Conservation (phyloP, 2,888 invertebrate species). For the Lithophane leautieri region DNA sequence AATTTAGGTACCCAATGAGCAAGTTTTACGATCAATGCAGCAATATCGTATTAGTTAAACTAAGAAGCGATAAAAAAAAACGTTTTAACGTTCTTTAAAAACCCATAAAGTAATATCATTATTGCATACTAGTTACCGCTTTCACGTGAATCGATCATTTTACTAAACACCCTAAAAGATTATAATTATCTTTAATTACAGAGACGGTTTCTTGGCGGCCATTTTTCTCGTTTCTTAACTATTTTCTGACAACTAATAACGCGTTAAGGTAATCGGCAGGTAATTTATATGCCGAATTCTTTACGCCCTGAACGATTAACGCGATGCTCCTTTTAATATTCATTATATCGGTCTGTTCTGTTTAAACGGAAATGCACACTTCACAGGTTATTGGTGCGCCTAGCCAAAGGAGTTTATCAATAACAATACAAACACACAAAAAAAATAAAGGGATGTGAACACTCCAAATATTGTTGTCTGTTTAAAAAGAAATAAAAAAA, state of each 20-base stretch:
- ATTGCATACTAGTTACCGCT: constrained; percentile 73
- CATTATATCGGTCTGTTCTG: constrained; percentile 55
- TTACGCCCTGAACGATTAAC: constrained; percentile 84
- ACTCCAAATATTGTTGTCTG: constrained; percentile 66
- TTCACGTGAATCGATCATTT: constrained; percentile 77
- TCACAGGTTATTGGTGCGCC: constrained; percentile 83
- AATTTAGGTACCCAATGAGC: constrained; percentile 72
- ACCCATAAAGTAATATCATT: constrained; percentile 77
- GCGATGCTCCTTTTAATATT: constrained; percentile 77
- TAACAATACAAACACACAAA: constrained; percentile 74
- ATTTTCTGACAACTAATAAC: constrained; percentile 81
- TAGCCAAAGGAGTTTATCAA: constrained; percentile 78
- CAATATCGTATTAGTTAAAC: constrained; percentile 77
- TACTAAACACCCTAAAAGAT: constrained; percentile 75
- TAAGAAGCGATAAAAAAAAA: constrained; percentile 79
- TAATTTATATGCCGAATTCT: constrained; percentile 86
- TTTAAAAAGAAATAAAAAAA: constrained; percentile 41
- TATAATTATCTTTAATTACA: constrained; percentile 77
- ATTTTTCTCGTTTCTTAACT: constrained; percentile 76
- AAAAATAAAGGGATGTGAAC: constrained; percentile 67
- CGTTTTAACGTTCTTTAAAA: constrained; percentile 77
- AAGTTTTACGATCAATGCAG: constrained; percentile 75
- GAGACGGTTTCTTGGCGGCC: constrained; percentile 70
- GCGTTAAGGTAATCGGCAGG: constrained; percentile 82
- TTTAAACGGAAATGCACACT: constrained; percentile 80